A percentile compares a stretch with the other conserved stretches of the same genome.
These are phyloP conservation scores for Gadopsis marmoratus DNA, from an alignment of 2,797 vertebrate genomes.

Conservation along the genomic window DNA sequence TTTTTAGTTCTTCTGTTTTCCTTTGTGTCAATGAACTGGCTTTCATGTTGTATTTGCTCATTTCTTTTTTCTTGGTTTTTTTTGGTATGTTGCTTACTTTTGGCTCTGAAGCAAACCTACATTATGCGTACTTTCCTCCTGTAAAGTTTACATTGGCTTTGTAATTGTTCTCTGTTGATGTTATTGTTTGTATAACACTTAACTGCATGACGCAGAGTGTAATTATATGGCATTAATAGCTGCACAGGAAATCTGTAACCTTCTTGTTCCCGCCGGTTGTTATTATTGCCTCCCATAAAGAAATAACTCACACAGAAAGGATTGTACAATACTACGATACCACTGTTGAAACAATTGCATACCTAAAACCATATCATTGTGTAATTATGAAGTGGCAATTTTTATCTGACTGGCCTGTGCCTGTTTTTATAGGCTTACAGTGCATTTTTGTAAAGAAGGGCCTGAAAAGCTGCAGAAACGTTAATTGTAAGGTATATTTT, in stretches of 20 bases:
- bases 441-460: slow-evolving; percentile 73
- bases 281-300: slow-evolving; percentile 63
- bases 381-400: slow-evolving; percentile 67
- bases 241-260: slow-evolving; percentile 75
- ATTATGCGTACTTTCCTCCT: slow-evolving; percentile 68
- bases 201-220: slow-evolving; percentile 86
- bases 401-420: slow-evolving; percentile 73
- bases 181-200: slow-evolving; percentile 85
- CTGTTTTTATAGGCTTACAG: slow-evolving; percentile 65
- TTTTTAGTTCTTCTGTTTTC: slow-evolving; percentile 79
- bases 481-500: slow-evolving; percentile 73
- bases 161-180: slow-evolving; percentile 86
- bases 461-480: slow-evolving; percentile 76
- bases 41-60: slow-evolving; percentile 81
- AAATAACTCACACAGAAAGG: slow-evolving; percentile 71
- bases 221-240: slow-evolving; percentile 80
- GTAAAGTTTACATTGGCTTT: slow-evolving; percentile 80
- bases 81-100: slow-evolving; percentile 65
- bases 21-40: slow-evolving; percentile 85
- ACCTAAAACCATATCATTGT: slow-evolving; percentile 68
- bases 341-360: slow-evolving; percentile 73
- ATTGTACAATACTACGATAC: slow-evolving; percentile 81
- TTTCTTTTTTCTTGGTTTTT: slow-evolving; percentile 8
- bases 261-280: slow-evolving; percentile 54
- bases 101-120: slow-evolving; percentile 59